phyloP scores from a whole-genome alignment of 2,797 vertebrate genomes.

The Platalea minor region DNA sequence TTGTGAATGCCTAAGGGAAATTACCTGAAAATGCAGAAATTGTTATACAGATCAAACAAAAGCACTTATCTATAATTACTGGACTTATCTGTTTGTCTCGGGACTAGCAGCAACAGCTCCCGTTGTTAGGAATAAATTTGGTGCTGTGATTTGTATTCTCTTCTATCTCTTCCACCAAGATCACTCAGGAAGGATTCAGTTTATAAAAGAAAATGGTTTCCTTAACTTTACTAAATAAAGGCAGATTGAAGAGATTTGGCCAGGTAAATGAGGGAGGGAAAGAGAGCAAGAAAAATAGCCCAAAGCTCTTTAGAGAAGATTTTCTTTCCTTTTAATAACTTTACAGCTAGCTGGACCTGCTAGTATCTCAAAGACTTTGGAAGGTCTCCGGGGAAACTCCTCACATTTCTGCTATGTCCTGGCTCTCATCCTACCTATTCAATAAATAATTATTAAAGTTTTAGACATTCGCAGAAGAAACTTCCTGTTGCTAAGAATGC shows the following conservation, averaged over 20 bases:
- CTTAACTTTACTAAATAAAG: slow-evolving; percentile 7
- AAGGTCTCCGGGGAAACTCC: slow-evolving; percentile 10
- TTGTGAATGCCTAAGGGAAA: slow-evolving; percentile 37
- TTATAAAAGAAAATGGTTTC: background rate
- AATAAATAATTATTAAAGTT: slow-evolving; percentile 26
- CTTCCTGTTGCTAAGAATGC: background rate
- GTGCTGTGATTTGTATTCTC: background rate
- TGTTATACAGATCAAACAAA: slow-evolving; percentile 63
- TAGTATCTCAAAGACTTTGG: background rate
- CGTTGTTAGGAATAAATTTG: background rate
- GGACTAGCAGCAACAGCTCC: slow-evolving; percentile 30
- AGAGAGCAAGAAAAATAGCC: background rate
- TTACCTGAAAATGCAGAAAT: slow-evolving; percentile 47
- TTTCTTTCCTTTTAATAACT: slow-evolving; percentile 6
- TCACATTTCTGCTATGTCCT: background rate
- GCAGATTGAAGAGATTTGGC: slow-evolving; percentile 1
- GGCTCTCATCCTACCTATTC: background rate
- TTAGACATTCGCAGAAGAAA: background rate
- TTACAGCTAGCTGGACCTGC: background rate
- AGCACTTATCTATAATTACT: slow-evolving; percentile 63
- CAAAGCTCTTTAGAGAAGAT: background rate
- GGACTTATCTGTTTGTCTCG: slow-evolving; percentile 45
- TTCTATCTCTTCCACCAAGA: background rate
- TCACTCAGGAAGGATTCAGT: background rate
- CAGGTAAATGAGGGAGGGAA: background rate